Conservation (phyloP, 2,797 vertebrate genomes). For the Halcyon leucocephala region DNA sequence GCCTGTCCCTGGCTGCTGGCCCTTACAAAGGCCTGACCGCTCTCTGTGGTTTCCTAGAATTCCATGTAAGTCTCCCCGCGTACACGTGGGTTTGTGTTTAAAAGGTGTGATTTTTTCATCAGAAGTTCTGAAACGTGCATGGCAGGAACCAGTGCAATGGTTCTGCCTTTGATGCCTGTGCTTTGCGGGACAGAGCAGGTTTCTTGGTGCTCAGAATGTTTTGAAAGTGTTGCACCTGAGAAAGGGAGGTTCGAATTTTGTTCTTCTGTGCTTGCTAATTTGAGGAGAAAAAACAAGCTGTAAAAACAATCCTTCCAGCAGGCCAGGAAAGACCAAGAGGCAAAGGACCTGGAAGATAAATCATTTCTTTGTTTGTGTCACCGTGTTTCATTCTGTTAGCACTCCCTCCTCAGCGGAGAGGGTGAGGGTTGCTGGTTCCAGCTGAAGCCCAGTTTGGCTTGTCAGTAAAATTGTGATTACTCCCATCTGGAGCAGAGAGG, state of each 20-base stretch:
- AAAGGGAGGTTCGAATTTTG: background rate
- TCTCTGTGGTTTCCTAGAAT: background rate
- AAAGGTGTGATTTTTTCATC: background rate
- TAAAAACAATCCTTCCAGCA: background rate
- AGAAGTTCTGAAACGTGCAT: background rate
- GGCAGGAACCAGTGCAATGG: background rate
- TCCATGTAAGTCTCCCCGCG: no score
- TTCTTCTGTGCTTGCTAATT: background rate
- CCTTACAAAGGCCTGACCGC: background rate
- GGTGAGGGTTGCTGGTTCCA: background rate
- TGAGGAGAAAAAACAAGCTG: background rate
- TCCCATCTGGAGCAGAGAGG: background rate
- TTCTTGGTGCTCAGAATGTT: background rate
- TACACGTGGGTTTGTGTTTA: background rate
- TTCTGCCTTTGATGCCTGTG: rapidly evolving
- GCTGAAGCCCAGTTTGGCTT: background rate
- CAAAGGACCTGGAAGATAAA: background rate
- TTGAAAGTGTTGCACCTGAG: background rate
- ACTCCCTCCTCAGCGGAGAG: background rate
- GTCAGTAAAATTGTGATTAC: background rate
- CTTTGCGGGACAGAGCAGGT: background rate
- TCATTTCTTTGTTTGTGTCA: background rate
- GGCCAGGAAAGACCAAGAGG: background rate
- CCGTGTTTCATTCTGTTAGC: background rate
- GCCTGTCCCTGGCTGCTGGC: rapidly evolving